Conservation (phyloP, 2,797 vertebrate genomes). For the Paedocypris micromegethes region DNA sequence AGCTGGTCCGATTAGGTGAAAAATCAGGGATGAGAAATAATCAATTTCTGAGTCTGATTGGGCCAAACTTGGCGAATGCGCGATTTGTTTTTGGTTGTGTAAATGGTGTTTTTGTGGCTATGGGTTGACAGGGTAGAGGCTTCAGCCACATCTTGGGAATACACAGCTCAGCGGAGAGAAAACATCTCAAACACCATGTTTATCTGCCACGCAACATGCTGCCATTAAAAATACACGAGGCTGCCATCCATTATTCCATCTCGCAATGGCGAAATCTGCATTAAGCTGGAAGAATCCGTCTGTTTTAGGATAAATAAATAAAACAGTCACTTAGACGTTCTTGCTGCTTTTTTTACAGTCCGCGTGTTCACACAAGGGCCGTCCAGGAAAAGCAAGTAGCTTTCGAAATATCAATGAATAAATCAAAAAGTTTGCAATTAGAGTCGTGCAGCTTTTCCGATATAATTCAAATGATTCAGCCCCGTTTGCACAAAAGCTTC, state of each 20-base stretch:
- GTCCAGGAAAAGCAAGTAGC: slow-evolving; percentile 60
- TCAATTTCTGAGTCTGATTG: too few species aligned
- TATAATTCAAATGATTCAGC: slow-evolving; percentile 92
- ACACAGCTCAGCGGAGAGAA: slow-evolving; percentile 72
- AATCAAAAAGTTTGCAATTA: slow-evolving; percentile 69
- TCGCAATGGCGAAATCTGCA: slow-evolving; percentile 79
- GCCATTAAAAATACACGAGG: slow-evolving; percentile 78
- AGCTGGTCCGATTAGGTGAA: too few species aligned
- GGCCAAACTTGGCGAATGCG: slow-evolving; percentile 39
- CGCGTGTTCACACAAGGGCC: slow-evolving; percentile 58
- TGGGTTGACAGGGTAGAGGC: slow-evolving; percentile 54
- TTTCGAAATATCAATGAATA: slow-evolving; percentile 69
- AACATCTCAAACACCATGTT: slow-evolving; percentile 78
- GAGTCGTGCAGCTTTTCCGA: slow-evolving; percentile 75
- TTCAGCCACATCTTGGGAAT: slow-evolving; percentile 65
- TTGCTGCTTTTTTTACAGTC: slow-evolving; percentile 59
- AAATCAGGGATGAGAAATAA: too few species aligned
- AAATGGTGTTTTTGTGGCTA: slow-evolving; percentile 61
- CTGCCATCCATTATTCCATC: slow-evolving; percentile 78
- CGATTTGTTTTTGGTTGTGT: slow-evolving; percentile 50
- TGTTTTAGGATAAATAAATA: slow-evolving; percentile 81
- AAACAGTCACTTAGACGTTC: slow-evolving; percentile 73
- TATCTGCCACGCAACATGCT: slow-evolving; percentile 77
- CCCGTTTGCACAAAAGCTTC: slow-evolving; percentile 81
- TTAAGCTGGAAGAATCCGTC: slow-evolving; percentile 75